A percentile compares a stretch with the other conserved stretches of the same genome.
Conservation (phyloP, 2,797 vertebrate genomes). For the Diplodus puntazzo region DNA sequence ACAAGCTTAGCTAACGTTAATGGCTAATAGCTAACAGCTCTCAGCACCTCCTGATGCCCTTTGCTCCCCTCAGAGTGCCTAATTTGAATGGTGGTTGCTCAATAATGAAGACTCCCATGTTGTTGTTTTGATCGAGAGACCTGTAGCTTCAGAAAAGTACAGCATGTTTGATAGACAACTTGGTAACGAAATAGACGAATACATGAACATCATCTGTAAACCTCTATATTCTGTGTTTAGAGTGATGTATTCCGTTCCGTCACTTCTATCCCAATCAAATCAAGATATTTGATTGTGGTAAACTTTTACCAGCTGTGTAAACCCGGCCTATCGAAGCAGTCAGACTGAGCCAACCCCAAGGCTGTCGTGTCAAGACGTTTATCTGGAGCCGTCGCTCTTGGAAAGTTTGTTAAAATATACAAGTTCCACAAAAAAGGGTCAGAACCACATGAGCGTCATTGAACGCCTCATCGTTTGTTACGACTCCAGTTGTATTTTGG, state of each 20-base stretch:
- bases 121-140: no score
- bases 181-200: neutral
- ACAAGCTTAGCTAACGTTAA: no score
- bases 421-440: constrained; percentile 19
- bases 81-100: no score
- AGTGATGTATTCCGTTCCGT: constrained; percentile 17
- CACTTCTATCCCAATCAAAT: constrained; percentile 20
- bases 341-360: constrained; percentile 1
- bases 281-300: constrained; percentile 1
- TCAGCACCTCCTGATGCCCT: no score
- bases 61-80: no score
- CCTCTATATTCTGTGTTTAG: neutral
- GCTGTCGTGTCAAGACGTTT: constrained; percentile 29
- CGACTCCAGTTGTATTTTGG: constrained; percentile 7
- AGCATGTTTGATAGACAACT: no score
- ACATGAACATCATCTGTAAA: constrained; percentile 31
- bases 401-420: neutral
- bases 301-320: constrained; percentile 68
- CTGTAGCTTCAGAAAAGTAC: no score
- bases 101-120: no score
- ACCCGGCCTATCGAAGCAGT: constrained; percentile 28
- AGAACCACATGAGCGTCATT: neutral
- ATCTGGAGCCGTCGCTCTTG: constrained; percentile 40
- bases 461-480: constrained; percentile 29
- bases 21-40: no score